Evolutionary conservation across 1,140 invertebrate species (phyloP), one percentile per base, ranked within the genome.

Genomic region (Helicoverpa zea): DNA sequence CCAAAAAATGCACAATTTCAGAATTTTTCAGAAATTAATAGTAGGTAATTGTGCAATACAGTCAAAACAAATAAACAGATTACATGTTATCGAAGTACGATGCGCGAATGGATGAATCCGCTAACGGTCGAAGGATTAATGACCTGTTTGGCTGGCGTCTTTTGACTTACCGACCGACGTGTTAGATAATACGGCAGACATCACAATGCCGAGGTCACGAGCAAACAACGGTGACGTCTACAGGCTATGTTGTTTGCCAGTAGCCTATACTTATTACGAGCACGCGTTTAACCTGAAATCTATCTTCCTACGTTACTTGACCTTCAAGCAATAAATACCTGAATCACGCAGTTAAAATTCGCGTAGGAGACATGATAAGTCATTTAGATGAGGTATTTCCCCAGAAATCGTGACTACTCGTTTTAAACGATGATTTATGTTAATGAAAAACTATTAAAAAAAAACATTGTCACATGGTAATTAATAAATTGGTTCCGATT

Each of bases 81-180:
- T 58, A 43, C 29, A 72, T 30, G 68, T 54, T 43, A 73, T 73
- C 70, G 52, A 16, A 54, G 14, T 73, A 54, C 7, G 23, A 30
- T 56, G 30, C n/a, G 29, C 16, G n/a, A 49, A 12, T 23, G 18
- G 58, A 52, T 13, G 18, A 7, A 49, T 51, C 2, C 18, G 13
- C 12, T 43, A 58, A 58, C 70, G 59, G 64, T 81, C 64, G 59
- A 77, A 49, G 59, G 74, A 77, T 77, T 64, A 77, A 64, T 64
- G 61, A 77, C 74, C 74, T 77, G 61, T 64, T 77, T 77, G 59
- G 74, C 23, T 51, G 47, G 74, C 73, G 58, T 59, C 54, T 51
- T 77, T 51, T 30, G 30, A 23, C 51, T 54, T 54, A 5, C 49
- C 47, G 47, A 30, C 49, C 11, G 23, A 56, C 59, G 29, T 56